These are phyloP conservation scores for Gyps fulvus DNA, from an alignment of 2,113 vertebrate genomes.

Conservation along the genomic window DNA sequence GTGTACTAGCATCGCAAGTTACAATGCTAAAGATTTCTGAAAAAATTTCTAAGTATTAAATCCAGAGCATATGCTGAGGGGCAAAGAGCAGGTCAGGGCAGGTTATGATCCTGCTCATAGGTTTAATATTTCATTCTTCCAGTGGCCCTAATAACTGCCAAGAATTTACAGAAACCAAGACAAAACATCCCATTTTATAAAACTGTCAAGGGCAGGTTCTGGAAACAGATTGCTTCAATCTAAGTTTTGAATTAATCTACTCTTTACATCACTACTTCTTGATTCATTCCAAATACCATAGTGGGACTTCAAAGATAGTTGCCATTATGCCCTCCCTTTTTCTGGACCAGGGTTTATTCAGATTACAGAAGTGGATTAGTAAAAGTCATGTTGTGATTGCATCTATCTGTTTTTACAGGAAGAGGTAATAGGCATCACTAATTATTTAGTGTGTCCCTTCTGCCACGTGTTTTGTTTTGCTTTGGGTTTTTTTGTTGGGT, in stretches of 20 bases:
- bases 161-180: background rate
- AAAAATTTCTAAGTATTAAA: background rate
- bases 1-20: background rate
- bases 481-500: background rate
- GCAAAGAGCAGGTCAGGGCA: background rate
- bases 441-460: background rate
- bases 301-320: background rate
- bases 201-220: background rate
- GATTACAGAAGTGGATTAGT: background rate
- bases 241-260: background rate
- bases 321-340: background rate
- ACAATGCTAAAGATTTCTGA: background rate
- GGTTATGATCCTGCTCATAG: background rate
- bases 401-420: background rate
- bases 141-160: background rate
- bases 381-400: background rate
- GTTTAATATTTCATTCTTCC: background rate
- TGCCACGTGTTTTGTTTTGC: background rate
- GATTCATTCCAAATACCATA: background rate
- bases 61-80: background rate
- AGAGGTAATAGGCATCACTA: background rate
- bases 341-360: background rate
- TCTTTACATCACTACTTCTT: background rate
- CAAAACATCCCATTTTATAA: background rate
- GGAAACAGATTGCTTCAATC: background rate